Evolutionary conservation across 2,797 vertebrate genomes (phyloP).

Genomic region (Pseudomugil tenellus): DNA sequence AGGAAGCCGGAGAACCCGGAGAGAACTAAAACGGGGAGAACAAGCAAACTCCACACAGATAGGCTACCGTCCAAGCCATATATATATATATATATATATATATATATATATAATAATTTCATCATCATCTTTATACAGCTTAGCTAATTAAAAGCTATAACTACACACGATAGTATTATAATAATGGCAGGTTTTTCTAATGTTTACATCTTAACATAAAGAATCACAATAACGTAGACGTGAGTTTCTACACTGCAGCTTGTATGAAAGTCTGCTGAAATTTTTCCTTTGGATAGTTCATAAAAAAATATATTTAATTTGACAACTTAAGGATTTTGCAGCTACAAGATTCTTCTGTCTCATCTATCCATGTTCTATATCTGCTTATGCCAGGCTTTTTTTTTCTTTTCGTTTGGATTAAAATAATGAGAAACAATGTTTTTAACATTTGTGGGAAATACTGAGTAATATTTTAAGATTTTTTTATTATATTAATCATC

Average conservation of each 20-base stretch:
- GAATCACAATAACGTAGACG: too few relatives aligned
- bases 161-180: background rate
- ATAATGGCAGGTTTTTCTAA: background rate
- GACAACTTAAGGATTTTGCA: background rate
- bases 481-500: background rate
- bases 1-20: too few relatives aligned
- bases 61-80: too few relatives aligned
- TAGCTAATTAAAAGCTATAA: background rate
- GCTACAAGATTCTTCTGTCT: background rate
- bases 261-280: too few relatives aligned
- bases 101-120: background rate
- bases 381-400: too few relatives aligned
- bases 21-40: too few relatives aligned
- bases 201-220: too few relatives aligned
- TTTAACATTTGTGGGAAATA: background rate
- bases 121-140: slow-evolving; percentile 1
- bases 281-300: background rate
- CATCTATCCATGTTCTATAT: background rate
- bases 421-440: too few relatives aligned
- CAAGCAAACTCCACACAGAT: too few relatives aligned
- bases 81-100: too few relatives aligned
- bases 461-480: background rate
- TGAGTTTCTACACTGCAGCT: too few relatives aligned
- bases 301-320: background rate
- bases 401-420: too few relatives aligned